Conservation (phyloP, 2,888 invertebrate species). For the Eristalis pertinax region DNA sequence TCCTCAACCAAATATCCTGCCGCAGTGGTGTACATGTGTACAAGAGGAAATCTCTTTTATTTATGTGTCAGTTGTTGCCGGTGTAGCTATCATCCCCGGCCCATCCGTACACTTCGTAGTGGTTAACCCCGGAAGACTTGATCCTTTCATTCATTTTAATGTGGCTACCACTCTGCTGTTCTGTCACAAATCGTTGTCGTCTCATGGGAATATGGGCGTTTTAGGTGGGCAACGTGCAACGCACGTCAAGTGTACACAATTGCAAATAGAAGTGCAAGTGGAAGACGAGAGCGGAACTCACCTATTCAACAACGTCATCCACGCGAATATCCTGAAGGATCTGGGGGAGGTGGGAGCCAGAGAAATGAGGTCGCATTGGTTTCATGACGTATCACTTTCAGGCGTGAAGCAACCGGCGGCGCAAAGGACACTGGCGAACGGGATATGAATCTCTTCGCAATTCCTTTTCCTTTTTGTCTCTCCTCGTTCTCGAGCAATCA, state of each 20-base stretch:
- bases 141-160: slow-evolving; percentile 63
- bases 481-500: slow-evolving; percentile 22
- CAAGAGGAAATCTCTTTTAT: slow-evolving; percentile 53
- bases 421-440: slow-evolving; percentile 44
- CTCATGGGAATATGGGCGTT: slow-evolving; percentile 29
- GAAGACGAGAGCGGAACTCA: slow-evolving; percentile 31
- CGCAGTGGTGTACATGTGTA: slow-evolving; percentile 22
- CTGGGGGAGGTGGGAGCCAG: slow-evolving; percentile 9
- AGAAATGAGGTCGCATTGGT: slow-evolving; percentile 48
- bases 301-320: slow-evolving; percentile 60
- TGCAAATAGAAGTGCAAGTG: slow-evolving; percentile 1
- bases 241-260: slow-evolving; percentile 16
- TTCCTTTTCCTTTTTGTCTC: neutral
- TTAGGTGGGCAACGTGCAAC: slow-evolving; percentile 26
- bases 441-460: slow-evolving; percentile 40
- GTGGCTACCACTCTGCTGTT: slow-evolving; percentile 28
- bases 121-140: slow-evolving; percentile 70
- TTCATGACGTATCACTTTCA: slow-evolving; percentile 52
- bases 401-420: neutral
- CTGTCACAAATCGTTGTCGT: slow-evolving; percentile 18
- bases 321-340: slow-evolving; percentile 57
- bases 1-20: slow-evolving; percentile 24
- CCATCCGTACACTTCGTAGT: slow-evolving; percentile 40
- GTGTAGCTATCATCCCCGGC: slow-evolving; percentile 18
- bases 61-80: slow-evolving; percentile 53